Conservation (phyloP, 2,797 vertebrate species). For the Alosa sapidissima region DNA sequence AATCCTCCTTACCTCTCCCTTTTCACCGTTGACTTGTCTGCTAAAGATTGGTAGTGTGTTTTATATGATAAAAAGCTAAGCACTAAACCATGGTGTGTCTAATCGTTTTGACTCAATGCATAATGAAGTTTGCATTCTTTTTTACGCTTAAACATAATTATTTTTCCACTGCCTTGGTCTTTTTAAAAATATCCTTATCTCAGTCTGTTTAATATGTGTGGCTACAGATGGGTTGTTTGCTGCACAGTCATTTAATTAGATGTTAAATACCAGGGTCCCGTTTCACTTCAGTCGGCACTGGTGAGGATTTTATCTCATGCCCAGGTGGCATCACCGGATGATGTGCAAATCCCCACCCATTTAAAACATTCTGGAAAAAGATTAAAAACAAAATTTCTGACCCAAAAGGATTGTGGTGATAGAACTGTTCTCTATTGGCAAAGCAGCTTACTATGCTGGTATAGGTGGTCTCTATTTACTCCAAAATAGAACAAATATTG, state of each 20-base stretch:
- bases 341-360: neutral
- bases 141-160: neutral
- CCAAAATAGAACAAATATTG: neutral
- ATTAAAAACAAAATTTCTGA: neutral
- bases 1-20: neutral
- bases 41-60: neutral
- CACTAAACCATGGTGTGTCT: constrained; percentile 1
- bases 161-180: neutral
- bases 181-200: neutral
- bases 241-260: neutral
- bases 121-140: neutral
- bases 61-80: neutral
- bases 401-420: neutral
- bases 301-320: neutral
- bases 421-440: neutral
- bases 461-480: neutral
- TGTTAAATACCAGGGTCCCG: neutral
- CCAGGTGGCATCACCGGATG: neutral
- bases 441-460: neutral
- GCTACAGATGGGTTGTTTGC: neutral
- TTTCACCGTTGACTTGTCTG: neutral
- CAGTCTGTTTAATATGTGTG: neutral
- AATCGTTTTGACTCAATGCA: neutral
- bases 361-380: neutral
- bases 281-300: neutral